Conservation (phyloP, 1,140 invertebrate species). For the Ostrea denselamellosa region DNA sequence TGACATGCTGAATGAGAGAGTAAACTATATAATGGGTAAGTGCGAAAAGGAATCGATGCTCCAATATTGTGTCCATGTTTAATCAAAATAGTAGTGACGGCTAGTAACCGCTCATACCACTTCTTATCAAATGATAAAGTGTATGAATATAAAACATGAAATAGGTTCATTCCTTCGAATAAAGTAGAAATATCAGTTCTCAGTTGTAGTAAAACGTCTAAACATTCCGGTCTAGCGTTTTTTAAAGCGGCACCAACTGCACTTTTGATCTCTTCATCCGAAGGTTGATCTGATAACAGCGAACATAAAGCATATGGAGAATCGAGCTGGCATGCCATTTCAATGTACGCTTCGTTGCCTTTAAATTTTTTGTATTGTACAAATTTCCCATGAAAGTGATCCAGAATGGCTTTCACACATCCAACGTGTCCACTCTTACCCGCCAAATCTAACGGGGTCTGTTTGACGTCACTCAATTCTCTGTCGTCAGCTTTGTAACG, state of each 20-base stretch:
- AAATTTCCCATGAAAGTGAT: constrained; percentile 52
- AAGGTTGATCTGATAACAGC: constrained; percentile 61
- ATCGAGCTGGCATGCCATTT: constrained; percentile 66
- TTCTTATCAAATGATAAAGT: constrained; percentile 65
- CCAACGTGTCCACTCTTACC: constrained; percentile 62
- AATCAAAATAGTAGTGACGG: constrained; percentile 68
- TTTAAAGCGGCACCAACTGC: constrained; percentile 65
- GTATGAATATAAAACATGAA: constrained; percentile 71
- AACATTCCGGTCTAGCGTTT: constrained; percentile 66
- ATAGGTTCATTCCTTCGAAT: constrained; percentile 74
- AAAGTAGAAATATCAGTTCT: constrained; percentile 59
- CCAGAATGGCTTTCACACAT: constrained; percentile 68
- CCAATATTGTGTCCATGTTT: constrained; percentile 65
- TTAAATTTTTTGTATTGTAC: constrained; percentile 29
- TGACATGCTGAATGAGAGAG: constrained; percentile 57
- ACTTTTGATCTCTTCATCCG: constrained; percentile 62
- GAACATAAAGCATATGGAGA: constrained; percentile 67
- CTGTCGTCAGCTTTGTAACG: constrained; percentile 24
- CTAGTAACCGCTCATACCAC: constrained; percentile 67
- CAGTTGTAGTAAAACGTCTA: constrained; percentile 67
- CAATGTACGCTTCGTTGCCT: constrained; percentile 54
- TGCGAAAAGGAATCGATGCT: constrained; percentile 65
- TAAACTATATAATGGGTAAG: constrained; percentile 72
- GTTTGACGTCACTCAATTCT: neutral
- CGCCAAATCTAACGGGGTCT: constrained; percentile 68